Evolutionary conservation across 2,888 invertebrate genomes (phyloP).

Genomic region (Drosophila birchii): DNA sequence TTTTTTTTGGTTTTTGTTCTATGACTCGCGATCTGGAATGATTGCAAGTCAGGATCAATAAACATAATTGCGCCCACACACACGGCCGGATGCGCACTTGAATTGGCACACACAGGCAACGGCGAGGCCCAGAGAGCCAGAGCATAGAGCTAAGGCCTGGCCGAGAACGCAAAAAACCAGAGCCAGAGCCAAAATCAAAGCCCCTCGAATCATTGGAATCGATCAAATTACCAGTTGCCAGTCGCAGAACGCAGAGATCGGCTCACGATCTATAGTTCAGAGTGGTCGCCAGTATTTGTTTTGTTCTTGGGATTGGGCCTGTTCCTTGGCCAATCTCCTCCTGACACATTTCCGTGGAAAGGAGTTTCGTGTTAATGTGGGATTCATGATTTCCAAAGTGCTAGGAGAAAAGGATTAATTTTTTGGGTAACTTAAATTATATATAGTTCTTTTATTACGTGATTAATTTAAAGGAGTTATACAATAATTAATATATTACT

Average conservation of each 20-base stretch:
- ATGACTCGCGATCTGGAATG: slow-evolving; percentile 56
- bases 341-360: slow-evolving; percentile 40
- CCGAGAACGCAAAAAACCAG: slow-evolving; percentile 13
- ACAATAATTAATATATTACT: too few relatives aligned
- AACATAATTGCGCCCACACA: slow-evolving; percentile 82
- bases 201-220: slow-evolving; percentile 45
- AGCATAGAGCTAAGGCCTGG: slow-evolving; percentile 4
- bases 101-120: slow-evolving; percentile 60
- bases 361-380: slow-evolving; percentile 25
- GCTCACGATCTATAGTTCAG: slow-evolving; percentile 43
- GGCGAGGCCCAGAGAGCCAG: slow-evolving; percentile 7
- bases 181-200: slow-evolving; percentile 1
- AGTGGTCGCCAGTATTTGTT: slow-evolving; percentile 28
- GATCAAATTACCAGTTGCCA: slow-evolving; percentile 59
- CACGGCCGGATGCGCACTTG: slow-evolving; percentile 82
- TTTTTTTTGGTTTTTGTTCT: slow-evolving; percentile 44
- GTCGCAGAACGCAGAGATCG: slow-evolving; percentile 46
- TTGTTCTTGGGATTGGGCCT: slow-evolving; percentile 7
- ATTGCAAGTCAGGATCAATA: slow-evolving; percentile 71
- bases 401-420: not conserved
- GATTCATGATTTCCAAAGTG: slow-evolving; percentile 9
- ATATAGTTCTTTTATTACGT: not conserved
- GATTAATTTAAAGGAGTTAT: not conserved
- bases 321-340: slow-evolving; percentile 14
- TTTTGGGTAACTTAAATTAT: too few relatives aligned